Evolutionary conservation across 2,797 vertebrate genomes (phyloP).

Genomic region (Pseudochromis fuscus): DNA sequence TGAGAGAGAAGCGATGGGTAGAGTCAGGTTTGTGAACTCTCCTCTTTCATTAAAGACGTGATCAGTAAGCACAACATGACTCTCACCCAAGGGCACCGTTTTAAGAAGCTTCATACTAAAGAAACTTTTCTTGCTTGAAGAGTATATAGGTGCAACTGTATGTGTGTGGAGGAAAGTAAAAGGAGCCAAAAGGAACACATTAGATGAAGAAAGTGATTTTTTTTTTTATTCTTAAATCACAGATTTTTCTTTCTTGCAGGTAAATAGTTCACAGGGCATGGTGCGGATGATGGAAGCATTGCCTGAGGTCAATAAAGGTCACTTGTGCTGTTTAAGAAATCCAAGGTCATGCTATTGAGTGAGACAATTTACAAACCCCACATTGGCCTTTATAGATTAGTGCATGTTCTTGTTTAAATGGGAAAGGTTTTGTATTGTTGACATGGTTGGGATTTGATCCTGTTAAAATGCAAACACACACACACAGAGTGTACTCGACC

Average conservation of each 20-base stretch:
- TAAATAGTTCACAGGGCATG: constrained; percentile 15
- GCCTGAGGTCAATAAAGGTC: constrained; percentile 1
- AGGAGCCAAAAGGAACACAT: not conserved
- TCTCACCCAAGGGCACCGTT: constrained; percentile 71
- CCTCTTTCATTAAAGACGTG: constrained; percentile 77
- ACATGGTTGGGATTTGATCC: constrained; percentile 39
- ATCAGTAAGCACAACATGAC: constrained; percentile 78
- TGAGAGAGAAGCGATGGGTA: constrained; percentile 57
- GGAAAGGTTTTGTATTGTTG: constrained; percentile 45
- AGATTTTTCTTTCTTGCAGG: not conserved
- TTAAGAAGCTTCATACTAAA: constrained; percentile 65
- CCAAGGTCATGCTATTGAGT: not conserved
- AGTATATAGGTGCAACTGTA: constrained; percentile 45
- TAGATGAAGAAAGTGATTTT: constrained; percentile 20
- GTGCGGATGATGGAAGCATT: constrained; percentile 18
- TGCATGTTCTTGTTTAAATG: constrained; percentile 22
- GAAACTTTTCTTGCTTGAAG: constrained; percentile 60
- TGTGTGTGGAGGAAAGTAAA: constrained; percentile 1
- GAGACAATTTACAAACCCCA: constrained; percentile 31
- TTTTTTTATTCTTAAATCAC: constrained; percentile 5
- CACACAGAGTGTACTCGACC: constrained; percentile 30
- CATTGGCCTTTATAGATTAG: constrained; percentile 12
- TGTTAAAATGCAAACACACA: constrained; percentile 49
- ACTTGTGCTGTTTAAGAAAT: constrained; percentile 17
- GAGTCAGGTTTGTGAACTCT: constrained; percentile 66